Evolutionary conservation across 2,113 vertebrate genomes (phyloP).

Genomic region (Pagrus major): DNA sequence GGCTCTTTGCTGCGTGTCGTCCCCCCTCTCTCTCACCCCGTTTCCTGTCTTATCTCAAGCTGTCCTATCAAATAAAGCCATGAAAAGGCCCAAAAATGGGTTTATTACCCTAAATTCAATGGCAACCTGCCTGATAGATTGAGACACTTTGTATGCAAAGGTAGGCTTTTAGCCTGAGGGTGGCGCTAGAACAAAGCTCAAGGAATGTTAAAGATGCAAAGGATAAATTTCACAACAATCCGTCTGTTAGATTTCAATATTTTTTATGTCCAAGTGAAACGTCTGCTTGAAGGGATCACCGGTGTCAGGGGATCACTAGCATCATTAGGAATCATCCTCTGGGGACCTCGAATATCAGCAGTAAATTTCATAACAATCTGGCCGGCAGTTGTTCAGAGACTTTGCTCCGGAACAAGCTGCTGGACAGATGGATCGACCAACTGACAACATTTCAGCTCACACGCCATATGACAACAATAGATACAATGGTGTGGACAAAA

Average conservation of each 20-base stretch:
- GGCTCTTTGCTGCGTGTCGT: no score
- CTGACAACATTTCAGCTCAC: not conserved
- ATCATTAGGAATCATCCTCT: slow-evolving; percentile 16
- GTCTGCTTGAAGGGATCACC: not conserved
- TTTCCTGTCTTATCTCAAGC: no score
- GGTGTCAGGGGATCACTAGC: not conserved
- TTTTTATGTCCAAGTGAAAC: not conserved
- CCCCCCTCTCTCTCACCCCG: no score
- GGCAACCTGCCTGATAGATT: not conserved
- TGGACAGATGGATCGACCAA: slow-evolving; percentile 30
- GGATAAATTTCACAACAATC: not conserved
- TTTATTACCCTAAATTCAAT: not conserved
- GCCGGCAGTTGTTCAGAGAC: slow-evolving; percentile 3
- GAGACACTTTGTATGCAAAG: not conserved
- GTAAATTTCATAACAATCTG: slow-evolving; percentile 15
- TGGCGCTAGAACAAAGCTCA: not conserved
- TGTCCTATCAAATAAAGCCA: no score
- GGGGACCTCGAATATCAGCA: slow-evolving; percentile 2
- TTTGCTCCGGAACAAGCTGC: slow-evolving; percentile 3
- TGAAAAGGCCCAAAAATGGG: no score
- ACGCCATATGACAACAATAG: not conserved
- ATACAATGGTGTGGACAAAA: not conserved
- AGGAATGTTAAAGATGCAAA: not conserved
- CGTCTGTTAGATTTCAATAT: not conserved
- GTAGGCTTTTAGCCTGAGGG: not conserved